Evolutionary conservation across 2,888 invertebrate genomes (phyloP), one percentile per base, ranked within the genome.

Genomic region (Standfussiana lucernea): DNA sequence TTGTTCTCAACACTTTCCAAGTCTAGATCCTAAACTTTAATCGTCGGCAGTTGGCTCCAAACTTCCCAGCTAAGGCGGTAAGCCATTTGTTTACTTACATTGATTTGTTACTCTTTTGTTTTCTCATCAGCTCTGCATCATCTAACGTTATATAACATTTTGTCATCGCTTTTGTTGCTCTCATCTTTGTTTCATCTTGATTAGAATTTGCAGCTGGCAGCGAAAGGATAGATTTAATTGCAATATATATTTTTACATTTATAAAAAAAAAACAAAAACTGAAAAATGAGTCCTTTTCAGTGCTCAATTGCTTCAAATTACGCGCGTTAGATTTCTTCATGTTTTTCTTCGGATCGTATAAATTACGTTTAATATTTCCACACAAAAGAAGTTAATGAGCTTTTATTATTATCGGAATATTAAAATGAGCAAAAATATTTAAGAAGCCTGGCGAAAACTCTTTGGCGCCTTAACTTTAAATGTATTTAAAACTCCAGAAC

Each of bases 41-140:
- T 86, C 87, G 86, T 79, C 80, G 78, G 83, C 86, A 87, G 86
- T 84, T 86, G 75, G 77, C 90, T 89, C 69, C 88, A 89, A 86
- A 89, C 92, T 90, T 90, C 90, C 81, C 91, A 79, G 79, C 91
- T 86, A 88, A 93, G 89, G 90, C 91, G 95, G 95, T 95, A 94
- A 95, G 95, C 88, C 79, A 89, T 90, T 92, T 93, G 88, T 92
- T 93, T 93, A 92, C 86, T 91, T 90, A 89, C 77, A 84, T 84
- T 90, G 78, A 89, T 89, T 88, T 84, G 62, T 81, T 86, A 82
- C 79, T 86, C 84, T 82, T 90, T 92, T 89, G 84, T 88, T 83
- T 90, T 88, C 79, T 89, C 87, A 90, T 86, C 84, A 80, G 87
- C 89, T 90, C 79, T 64, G 84, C 89, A 83, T 87, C 74, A 74